Conservation (phyloP, 2,888 invertebrate species). For the Acronicta aceris region DNA sequence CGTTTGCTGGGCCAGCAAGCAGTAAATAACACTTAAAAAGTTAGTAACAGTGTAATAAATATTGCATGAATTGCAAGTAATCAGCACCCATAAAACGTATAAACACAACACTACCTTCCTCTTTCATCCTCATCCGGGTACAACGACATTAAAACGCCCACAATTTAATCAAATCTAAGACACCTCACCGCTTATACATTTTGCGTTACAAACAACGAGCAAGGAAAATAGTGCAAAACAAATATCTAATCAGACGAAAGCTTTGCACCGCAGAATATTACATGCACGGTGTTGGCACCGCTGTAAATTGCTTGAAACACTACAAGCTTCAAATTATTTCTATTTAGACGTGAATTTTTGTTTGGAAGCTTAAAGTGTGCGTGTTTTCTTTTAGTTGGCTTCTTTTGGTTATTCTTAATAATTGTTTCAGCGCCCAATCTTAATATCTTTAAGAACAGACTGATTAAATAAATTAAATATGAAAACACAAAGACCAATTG, state of each 20-base stretch:
- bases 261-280: constrained; percentile 59
- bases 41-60: too few species aligned
- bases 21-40: too few species aligned
- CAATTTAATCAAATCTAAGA: constrained; percentile 53
- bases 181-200: constrained; percentile 31
- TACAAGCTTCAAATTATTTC: constrained; percentile 48
- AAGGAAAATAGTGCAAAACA: constrained; percentile 52
- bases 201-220: constrained; percentile 37
- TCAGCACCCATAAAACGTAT: too few species aligned
- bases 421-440: too few species aligned
- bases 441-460: too few species aligned
- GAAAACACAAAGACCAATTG: too few species aligned
- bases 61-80: too few species aligned
- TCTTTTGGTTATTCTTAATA: too few species aligned
- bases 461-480: too few species aligned
- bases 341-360: constrained; percentile 44
- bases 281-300: constrained; percentile 51
- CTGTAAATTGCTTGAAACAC: constrained; percentile 53
- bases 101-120: neutral
- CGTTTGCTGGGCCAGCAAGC: too few species aligned
- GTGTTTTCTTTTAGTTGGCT: constrained; percentile 41
- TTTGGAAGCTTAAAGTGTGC: constrained; percentile 34
- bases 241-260: constrained; percentile 64
- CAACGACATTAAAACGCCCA: constrained; percentile 32
- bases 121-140: neutral